Evolutionary conservation across 2,113 vertebrate genomes (phyloP).

Genomic region (Struthio camelus): DNA sequence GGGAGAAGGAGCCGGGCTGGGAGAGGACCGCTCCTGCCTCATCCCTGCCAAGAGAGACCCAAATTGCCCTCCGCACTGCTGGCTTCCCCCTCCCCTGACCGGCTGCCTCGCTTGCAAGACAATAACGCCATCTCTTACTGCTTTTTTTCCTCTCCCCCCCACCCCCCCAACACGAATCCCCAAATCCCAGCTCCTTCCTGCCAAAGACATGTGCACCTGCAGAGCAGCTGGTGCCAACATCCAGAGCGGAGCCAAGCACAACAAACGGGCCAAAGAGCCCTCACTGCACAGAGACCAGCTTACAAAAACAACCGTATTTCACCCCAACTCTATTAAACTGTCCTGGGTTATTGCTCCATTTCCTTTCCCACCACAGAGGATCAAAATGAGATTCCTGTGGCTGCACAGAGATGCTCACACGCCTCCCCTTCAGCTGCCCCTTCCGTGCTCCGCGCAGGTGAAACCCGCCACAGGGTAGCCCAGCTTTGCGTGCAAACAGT

Average conservation of each 20-base stretch:
- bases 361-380: constrained; percentile 68
- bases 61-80: neutral
- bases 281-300: constrained; percentile 62
- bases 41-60: neutral
- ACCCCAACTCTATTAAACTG: constrained; percentile 68
- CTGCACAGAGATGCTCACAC: constrained; percentile 51
- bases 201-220: constrained; percentile 67
- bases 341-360: constrained; percentile 55
- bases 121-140: neutral
- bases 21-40: neutral
- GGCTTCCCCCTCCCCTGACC: neutral
- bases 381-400: constrained; percentile 58
- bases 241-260: constrained; percentile 62
- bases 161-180: constrained; percentile 37
- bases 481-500: constrained; percentile 2
- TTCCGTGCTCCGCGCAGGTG: neutral
- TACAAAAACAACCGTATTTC: constrained; percentile 71
- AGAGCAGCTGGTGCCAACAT: constrained; percentile 66
- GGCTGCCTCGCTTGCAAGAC: neutral
- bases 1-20: neutral
- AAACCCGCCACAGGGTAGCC: neutral
- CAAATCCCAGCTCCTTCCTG: constrained; percentile 65
- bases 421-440: constrained; percentile 43
- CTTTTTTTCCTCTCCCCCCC: neutral
- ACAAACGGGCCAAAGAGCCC: constrained; percentile 65